Evolutionary conservation across 2,113 vertebrate genomes (phyloP).

Genomic region (Mystacornis crossleyi): DNA sequence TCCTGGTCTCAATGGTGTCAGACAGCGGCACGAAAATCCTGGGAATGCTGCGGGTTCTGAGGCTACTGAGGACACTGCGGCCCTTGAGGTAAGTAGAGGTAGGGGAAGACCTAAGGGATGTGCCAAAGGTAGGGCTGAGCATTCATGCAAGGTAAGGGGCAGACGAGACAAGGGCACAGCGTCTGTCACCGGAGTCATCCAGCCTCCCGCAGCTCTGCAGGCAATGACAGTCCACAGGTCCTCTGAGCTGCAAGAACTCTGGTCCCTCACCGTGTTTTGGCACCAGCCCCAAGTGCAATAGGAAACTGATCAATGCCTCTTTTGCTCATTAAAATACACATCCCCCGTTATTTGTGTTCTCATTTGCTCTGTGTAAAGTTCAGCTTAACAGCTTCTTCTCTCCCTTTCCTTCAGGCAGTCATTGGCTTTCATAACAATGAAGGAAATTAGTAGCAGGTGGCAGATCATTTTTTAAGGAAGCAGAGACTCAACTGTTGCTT

Average conservation of each 20-base stretch:
- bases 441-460: conserved; percentile 64
- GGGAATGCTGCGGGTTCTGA: conserved; percentile 92
- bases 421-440: conserved; percentile 26
- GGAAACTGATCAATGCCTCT: conserved; percentile 43
- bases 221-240: not conserved
- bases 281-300: not conserved
- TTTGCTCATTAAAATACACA: conserved; percentile 44
- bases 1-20: conserved; percentile 93
- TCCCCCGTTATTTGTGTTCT: conserved; percentile 56
- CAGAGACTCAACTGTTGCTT: conserved; percentile 22
- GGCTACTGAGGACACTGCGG: conserved; percentile 91
- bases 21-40: conserved; percentile 95
- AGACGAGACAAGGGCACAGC: accelerated
- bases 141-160: not conserved
- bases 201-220: not conserved
- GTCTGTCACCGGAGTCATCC: not conserved
- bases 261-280: not conserved
- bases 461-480: conserved; percentile 50
- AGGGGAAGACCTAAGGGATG: not conserved
- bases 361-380: conserved; percentile 47
- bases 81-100: conserved; percentile 83
- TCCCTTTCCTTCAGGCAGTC: conserved; percentile 47
- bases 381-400: conserved; percentile 47
- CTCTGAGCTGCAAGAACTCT: accelerated
- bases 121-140: not conserved